phyloP scores from a whole-genome alignment of 2,888 invertebrate species.

The Yponomeuta plumbellus region DNA sequence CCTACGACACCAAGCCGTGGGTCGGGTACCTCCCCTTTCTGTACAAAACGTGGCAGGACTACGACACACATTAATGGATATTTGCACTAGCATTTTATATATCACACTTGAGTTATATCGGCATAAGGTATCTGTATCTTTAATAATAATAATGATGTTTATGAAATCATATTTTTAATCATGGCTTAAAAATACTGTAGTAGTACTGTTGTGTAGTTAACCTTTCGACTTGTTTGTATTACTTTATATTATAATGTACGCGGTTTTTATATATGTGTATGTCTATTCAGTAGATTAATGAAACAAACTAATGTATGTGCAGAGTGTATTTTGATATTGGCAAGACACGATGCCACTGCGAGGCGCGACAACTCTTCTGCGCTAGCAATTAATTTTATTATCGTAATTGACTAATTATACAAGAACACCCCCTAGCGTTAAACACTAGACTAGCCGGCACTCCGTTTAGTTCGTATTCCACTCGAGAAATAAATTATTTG shows the following conservation, averaged over 20 bases:
- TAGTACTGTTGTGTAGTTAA: slow-evolving; percentile 71
- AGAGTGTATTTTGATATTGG: slow-evolving; percentile 72
- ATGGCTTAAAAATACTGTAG: slow-evolving; percentile 67
- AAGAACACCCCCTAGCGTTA: slow-evolving; percentile 65
- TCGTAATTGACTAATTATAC: slow-evolving; percentile 76
- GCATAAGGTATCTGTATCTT: slow-evolving; percentile 68
- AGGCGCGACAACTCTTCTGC: slow-evolving; percentile 31
- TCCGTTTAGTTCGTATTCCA: slow-evolving; percentile 57
- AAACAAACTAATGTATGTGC: slow-evolving; percentile 62
- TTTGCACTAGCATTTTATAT: slow-evolving; percentile 46
- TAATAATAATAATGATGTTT: slow-evolving; percentile 64
- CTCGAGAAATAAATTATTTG: slow-evolving; percentile 57
- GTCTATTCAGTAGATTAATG: slow-evolving; percentile 73
- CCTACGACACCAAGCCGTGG: background rate
- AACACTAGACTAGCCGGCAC: slow-evolving; percentile 63
- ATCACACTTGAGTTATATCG: slow-evolving; percentile 60
- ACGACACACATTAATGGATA: slow-evolving; percentile 28
- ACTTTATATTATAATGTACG: slow-evolving; percentile 72
- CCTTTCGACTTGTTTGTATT: slow-evolving; percentile 74
- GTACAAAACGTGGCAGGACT: slow-evolving; percentile 20
- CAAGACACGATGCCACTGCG: slow-evolving; percentile 36
- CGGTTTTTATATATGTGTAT: slow-evolving; percentile 76
- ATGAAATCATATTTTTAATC: slow-evolving; percentile 68
- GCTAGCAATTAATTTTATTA: slow-evolving; percentile 62
- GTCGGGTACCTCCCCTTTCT: background rate